phyloP scores from a whole-genome alignment of 35 echinoderm and acorn worm genomes.

The Anneissia japonica region DNA sequence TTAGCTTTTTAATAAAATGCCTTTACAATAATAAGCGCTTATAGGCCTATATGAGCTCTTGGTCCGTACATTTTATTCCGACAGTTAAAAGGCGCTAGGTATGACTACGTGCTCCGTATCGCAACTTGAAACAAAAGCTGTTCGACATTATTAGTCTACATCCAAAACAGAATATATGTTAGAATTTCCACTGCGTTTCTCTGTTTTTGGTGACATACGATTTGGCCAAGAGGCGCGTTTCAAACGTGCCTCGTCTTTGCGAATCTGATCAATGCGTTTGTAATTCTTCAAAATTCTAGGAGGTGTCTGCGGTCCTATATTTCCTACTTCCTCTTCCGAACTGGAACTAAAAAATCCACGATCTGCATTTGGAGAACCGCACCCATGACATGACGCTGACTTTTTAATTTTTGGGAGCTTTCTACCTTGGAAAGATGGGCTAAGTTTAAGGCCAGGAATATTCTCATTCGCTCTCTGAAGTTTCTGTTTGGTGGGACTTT shows the following conservation, averaged over 20 bases:
- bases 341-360: neutral
- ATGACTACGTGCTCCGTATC: no score
- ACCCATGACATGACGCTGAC: neutral
- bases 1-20: no score
- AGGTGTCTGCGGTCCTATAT: neutral
- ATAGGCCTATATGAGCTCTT: no score
- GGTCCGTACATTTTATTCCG: no score
- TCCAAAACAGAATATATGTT: neutral
- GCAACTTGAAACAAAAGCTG: no score
- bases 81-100: no score
- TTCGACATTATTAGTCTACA: neutral
- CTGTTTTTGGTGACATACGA: neutral
- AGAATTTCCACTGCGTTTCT: neutral
- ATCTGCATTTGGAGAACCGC: neutral
- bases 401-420: neutral
- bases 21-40: no score
- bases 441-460: neutral
- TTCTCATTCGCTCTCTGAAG: neutral
- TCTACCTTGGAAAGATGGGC: neutral
- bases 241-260: neutral
- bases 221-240: neutral
- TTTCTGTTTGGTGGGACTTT: neutral
- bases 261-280: neutral
- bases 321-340: neutral
- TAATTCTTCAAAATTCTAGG: neutral